Conservation (phyloP, 2,888 invertebrate genomes). For the Euclidia mi region DNA sequence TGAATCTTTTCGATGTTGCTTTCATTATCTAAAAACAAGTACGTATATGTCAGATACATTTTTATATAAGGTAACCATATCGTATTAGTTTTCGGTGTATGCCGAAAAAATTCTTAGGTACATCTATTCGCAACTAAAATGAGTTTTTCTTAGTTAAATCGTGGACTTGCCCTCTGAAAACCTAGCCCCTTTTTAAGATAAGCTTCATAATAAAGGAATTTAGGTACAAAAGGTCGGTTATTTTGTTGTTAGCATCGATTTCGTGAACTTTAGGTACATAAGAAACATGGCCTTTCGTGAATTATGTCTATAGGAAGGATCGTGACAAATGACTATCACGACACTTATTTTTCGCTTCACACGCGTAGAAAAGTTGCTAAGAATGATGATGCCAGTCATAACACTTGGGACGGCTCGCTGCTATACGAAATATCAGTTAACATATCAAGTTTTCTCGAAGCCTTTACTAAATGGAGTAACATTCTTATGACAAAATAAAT, state of each 20-base stretch:
- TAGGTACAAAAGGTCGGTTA: background rate
- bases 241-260: constrained; percentile 20
- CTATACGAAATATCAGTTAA: background rate
- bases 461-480: too few species aligned
- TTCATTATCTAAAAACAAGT: too few species aligned
- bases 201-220: constrained; percentile 1
- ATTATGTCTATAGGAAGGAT: constrained; percentile 22
- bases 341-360: constrained; percentile 56
- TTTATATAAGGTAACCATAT: too few species aligned
- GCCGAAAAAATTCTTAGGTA: too few species aligned
- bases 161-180: constrained; percentile 14
- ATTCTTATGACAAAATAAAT: too few species aligned
- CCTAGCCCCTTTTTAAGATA: constrained; percentile 8
- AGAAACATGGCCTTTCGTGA: constrained; percentile 10
- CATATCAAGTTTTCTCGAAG: too few species aligned
- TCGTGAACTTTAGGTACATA: constrained; percentile 17
- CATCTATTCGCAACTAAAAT: too few species aligned
- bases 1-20: too few species aligned
- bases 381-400: constrained; percentile 51
- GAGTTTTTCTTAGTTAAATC: too few species aligned
- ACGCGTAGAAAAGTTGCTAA: constrained; percentile 43
- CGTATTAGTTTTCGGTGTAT: too few species aligned
- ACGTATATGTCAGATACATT: too few species aligned
- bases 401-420: constrained; percentile 2
- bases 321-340: constrained; percentile 55